Evolutionary conservation across 2,888 invertebrate species (phyloP).

Genomic region (Pollenia labialis): DNA sequence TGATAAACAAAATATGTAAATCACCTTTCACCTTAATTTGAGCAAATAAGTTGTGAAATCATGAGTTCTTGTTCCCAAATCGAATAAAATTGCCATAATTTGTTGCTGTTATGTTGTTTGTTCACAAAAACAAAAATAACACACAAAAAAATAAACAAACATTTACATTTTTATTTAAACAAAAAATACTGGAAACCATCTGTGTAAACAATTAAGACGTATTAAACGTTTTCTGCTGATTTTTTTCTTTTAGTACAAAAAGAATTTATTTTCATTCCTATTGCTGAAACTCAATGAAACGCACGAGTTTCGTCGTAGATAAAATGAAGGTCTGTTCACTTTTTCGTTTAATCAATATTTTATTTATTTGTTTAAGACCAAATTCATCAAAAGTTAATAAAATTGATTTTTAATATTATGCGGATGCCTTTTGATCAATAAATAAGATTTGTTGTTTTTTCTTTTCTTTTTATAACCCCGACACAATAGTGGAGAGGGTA

Average conservation of each 20-base stretch:
- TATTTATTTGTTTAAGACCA: conserved; percentile 44
- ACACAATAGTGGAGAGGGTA: too few relatives aligned
- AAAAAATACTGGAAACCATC: not conserved
- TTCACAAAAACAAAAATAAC: not conserved
- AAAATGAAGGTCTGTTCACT: not conserved
- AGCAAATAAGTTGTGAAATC: too few relatives aligned
- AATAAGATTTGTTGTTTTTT: not conserved
- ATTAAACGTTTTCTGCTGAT: not conserved
- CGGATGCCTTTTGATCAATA: conserved; percentile 38
- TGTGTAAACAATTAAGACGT: conserved; percentile 23
- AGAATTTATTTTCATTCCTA: not conserved
- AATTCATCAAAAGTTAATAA: conserved; percentile 45
- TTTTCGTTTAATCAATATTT: not conserved
- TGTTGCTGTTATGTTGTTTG: too few relatives aligned
- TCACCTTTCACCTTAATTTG: too few relatives aligned
- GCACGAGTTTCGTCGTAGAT: not conserved
- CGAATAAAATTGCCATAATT: too few relatives aligned
- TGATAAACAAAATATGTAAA: too few relatives aligned
- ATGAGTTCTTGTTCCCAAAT: too few relatives aligned
- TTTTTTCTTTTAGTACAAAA: not conserved
- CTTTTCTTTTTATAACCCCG: not conserved
- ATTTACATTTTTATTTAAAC: not conserved
- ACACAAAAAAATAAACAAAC: not conserved
- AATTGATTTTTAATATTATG: conserved; percentile 26
- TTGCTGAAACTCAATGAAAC: not conserved